phyloP scores from a whole-genome alignment of 1,140 invertebrate species.

The Drosophila funebris region DNA sequence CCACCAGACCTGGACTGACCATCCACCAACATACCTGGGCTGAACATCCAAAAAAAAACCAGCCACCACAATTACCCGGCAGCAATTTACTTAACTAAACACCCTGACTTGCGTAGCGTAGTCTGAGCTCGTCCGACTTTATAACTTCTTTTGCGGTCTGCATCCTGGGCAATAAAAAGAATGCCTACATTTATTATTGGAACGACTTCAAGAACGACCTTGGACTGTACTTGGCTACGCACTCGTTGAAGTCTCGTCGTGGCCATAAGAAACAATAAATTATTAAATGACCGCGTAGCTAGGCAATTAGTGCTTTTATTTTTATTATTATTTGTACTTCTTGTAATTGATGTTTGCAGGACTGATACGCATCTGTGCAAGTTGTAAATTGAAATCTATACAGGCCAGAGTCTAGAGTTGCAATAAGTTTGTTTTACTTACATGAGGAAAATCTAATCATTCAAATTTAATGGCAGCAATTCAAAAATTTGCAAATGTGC shows the following conservation, averaged over 20 bases:
- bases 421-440: not conserved
- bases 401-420: not conserved
- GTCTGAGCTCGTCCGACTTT: constrained; percentile 31
- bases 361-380: not conserved
- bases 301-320: constrained; percentile 45
- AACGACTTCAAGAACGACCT: constrained; percentile 58
- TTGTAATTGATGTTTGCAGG: constrained; percentile 4
- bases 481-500: not conserved
- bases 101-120: constrained; percentile 41
- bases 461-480: not conserved
- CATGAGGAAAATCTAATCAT: not conserved
- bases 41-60: constrained; percentile 42
- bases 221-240: constrained; percentile 57
- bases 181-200: constrained; percentile 76
- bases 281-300: constrained; percentile 34
- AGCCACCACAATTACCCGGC: constrained; percentile 70
- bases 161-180: constrained; percentile 27
- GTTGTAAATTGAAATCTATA: constrained; percentile 68
- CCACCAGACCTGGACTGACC: not conserved
- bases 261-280: constrained; percentile 38
- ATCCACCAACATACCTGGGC: constrained; percentile 8
- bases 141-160: constrained; percentile 57
- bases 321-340: constrained; percentile 26
- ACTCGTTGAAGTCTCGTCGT: constrained; percentile 18
- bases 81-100: constrained; percentile 77